These are phyloP conservation scores for Scrobipalpa atriplicella DNA, from an alignment of 2,888 invertebrate species.

Conservation along the genomic window DNA sequence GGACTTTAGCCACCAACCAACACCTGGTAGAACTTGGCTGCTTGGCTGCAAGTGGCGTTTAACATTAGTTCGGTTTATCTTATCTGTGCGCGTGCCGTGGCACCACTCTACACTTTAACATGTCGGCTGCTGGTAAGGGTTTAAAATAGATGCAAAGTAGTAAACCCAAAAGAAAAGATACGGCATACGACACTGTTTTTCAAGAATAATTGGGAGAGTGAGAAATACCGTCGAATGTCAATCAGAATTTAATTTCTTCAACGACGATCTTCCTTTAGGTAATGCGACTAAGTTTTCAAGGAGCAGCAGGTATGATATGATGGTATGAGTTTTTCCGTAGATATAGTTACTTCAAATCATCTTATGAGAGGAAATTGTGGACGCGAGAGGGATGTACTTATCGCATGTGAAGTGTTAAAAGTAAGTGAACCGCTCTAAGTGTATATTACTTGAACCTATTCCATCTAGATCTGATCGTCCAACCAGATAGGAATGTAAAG, in stretches of 20 bases:
- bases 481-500: background rate
- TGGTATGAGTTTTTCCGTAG: too few species aligned
- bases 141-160: background rate
- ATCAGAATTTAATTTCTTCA: too few species aligned
- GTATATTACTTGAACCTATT: background rate
- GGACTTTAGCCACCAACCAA: too few species aligned
- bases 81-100: conserved; percentile 10
- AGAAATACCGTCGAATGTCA: too few species aligned
- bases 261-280: too few species aligned
- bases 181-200: too few species aligned
- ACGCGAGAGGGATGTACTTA: background rate
- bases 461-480: background rate
- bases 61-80: conserved; percentile 10
- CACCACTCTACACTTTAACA: background rate
- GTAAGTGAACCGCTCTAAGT: background rate
- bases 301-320: too few species aligned
- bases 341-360: too few species aligned
- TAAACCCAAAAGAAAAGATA: too few species aligned
- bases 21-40: conserved; percentile 2
- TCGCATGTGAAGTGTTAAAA: background rate
- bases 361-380: too few species aligned
- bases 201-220: too few species aligned
- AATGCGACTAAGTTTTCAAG: too few species aligned
- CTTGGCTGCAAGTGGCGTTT: background rate
- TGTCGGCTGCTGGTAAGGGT: background rate